phyloP scores from a whole-genome alignment of 2,113 vertebrate species.

The Cariama cristata region DNA sequence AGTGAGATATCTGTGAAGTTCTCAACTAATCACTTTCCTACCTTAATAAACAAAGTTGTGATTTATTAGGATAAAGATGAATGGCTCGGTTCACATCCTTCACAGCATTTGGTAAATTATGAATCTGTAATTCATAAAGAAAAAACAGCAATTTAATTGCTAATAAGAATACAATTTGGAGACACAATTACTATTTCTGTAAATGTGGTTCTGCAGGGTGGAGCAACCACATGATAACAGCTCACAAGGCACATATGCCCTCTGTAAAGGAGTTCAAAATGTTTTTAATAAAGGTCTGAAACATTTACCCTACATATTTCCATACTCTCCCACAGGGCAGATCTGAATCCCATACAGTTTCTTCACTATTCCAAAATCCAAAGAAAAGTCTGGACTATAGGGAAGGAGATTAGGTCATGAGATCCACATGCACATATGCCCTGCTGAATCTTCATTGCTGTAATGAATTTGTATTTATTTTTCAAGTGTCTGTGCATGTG shows the following conservation, averaged over 20 bases:
- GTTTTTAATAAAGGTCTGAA: neutral
- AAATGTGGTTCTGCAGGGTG: neutral
- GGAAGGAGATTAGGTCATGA: neutral
- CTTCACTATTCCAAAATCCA: neutral
- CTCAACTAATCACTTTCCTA: slow-evolving; percentile 23
- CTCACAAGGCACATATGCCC: neutral
- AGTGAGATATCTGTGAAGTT: neutral
- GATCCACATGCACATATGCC: neutral
- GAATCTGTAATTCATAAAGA: slow-evolving; percentile 63
- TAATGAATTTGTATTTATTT: neutral
- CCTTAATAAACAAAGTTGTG: slow-evolving; percentile 78
- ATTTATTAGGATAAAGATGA: slow-evolving; percentile 77
- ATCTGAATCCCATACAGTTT: neutral
- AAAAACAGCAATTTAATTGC: neutral
- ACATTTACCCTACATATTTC: neutral
- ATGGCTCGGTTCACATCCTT: slow-evolving; percentile 78
- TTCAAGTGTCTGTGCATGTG: neutral
- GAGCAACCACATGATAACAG: neutral
- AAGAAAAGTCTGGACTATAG: neutral
- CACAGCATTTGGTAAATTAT: slow-evolving; percentile 70
- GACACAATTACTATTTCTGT: neutral
- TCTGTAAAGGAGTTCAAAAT: neutral
- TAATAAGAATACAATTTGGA: neutral
- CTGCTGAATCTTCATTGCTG: neutral
- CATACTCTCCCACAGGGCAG: neutral